Percentiles rank a stretch among this genome's conserved stretches.
phyloP scores from a whole-genome alignment of 2,888 invertebrate genomes.

The Dasypogon diadema region DNA sequence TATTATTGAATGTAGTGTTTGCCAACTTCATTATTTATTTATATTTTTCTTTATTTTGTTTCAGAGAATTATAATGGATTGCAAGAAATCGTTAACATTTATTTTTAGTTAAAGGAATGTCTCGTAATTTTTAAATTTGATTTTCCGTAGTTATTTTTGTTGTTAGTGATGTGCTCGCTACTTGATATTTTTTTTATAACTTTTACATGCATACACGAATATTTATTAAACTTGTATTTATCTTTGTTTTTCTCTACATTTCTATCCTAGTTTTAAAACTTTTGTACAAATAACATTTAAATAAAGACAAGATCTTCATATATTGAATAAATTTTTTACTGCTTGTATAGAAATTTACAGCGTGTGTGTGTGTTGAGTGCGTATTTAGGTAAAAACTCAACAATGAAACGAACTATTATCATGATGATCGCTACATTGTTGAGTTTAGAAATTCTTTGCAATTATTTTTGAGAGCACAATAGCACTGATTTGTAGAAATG shows the following conservation, averaged over 20 bases:
- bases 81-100: constrained; percentile 26
- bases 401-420: not conserved
- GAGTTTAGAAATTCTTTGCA: not conserved
- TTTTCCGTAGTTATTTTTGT: constrained; percentile 14
- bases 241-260: not conserved
- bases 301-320: constrained; percentile 9
- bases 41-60: constrained; percentile 53
- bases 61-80: constrained; percentile 62
- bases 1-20: not conserved
- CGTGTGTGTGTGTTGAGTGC: not conserved
- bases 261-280: constrained; percentile 28
- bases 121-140: constrained; percentile 24
- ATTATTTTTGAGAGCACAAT: not conserved
- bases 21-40: constrained; percentile 19
- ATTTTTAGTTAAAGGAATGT: constrained; percentile 38
- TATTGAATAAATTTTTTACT: not conserved
- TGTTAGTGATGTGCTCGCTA: constrained; percentile 31
- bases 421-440: not conserved
- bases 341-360: not conserved
- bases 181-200: constrained; percentile 1
- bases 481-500: not conserved
- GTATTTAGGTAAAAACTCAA: constrained; percentile 2
- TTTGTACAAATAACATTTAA: constrained; percentile 42
- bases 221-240: constrained; percentile 35
- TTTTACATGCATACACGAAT: not conserved